Base-by-base conservation (phyloP, 2,113 vertebrate genomes). In the Cynoglossus semilaevis region DNA sequence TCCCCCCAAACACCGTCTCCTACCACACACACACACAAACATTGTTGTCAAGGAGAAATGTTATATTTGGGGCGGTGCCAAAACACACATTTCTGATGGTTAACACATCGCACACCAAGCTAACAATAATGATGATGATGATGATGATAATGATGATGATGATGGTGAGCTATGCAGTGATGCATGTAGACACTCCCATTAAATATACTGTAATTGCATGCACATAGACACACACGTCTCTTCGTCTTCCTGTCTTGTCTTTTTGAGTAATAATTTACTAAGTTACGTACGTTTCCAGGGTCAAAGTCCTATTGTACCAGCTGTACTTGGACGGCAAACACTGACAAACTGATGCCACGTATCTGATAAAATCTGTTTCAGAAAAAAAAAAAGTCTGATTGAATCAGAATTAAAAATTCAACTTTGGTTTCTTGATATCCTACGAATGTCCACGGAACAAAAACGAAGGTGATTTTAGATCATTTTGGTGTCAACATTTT, bases 211-310 rank as follows among this genome's bases (percentile, higher is more conserved):
- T 67, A 83, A 75, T 70, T 72, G 66, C 68, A 51, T 63, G 18
- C 0, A 51, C 16, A 58, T 12, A 56, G 29, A 62, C 37, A 59
- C 17, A 55, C 37, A 50, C 45, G 41, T 65, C 60, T 48, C n/a
- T 8, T 36, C 17, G 16, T 16, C 29, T 14, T 5, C 59, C 56
- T 0, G 37, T 64, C 79, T 79, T 0, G 37, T 64, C 79, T 79
- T 43, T 66, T 55, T 63, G 51, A 60, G 69, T 73, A 59, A 77
- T 58, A 74, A 73, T 71, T 79, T 70, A 63, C 67, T 69, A 62
- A 71, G 70, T 77, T 67, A 77, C 58, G 59, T 29, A 29, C 22
- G 22, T 29, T 2, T 29, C 22, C 22, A 29, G 22, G 3, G 22
- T 29, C 22, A 29, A 29, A 6, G 3, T 29, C n/a, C n/a, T n/a